Evolutionary conservation across 2,888 invertebrate genomes (phyloP), one percentile per base, ranked within the genome.

Genomic region (Syrphus vitripennis): DNA sequence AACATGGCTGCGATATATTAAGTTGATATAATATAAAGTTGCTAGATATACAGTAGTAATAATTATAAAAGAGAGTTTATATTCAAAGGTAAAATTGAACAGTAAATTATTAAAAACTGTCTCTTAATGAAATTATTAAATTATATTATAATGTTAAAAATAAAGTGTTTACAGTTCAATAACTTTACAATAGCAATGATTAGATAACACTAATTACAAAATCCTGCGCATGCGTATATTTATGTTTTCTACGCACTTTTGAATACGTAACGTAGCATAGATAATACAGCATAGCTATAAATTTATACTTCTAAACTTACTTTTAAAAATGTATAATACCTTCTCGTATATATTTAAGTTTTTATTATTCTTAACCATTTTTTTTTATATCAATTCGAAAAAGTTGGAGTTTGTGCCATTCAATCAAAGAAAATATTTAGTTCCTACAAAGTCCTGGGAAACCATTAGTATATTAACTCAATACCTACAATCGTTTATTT

Each of bases 191-290:
- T 29, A 24, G 14, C n/a, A n/a, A n/a, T n/a, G 5, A 74, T 45
- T 53, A 6, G n/a, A 12, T 42, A 63, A 63, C 55, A 12, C 10
- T n/a, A 19, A 61, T 10, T 34, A 12, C 24, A 31, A 53, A 50
- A 75, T 71, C 29, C 21, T 80, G 76, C 84, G 84, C 84, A 76
- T 81, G 81, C 29, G 26, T 76, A 10, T 81, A 84, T 84, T 84
- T 84, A 81, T 76, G 45, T 81, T 86, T 81, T 59, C 50, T 55
- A 77, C 82, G 77, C 77, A 82, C 34, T 67, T 72, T 50, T 29
- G 19, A 29, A 10, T 19, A 45, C 2, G 63, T 40, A 37, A 50
- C 7, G 34, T 21, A 24, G 4, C 24, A 19, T 29, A 19, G 1
- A 16, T 19, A 10, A 42, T 19, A 63, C 21, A 45, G 21, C 7